phyloP scores from a whole-genome alignment of 2,888 invertebrate genomes.

The Bombyx huttoni region DNA sequence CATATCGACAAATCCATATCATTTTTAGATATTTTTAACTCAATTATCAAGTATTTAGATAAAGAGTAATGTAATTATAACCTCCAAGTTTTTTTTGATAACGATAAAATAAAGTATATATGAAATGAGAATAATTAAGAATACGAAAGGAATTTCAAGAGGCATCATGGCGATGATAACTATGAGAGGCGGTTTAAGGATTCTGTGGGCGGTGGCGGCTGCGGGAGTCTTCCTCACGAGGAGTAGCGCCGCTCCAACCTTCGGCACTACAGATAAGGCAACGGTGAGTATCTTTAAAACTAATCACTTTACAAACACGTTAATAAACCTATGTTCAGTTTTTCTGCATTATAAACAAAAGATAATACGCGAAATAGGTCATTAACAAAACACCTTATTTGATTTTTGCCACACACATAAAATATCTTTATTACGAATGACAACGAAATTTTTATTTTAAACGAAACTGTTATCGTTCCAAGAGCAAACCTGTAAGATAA shows the following conservation, averaged over 20 bases:
- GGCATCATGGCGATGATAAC: conserved; percentile 44
- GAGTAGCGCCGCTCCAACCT: conserved; percentile 54
- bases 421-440: not conserved
- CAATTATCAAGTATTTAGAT: conserved; percentile 26
- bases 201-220: conserved; percentile 37
- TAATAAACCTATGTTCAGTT: not conserved
- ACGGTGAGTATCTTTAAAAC: conserved; percentile 41
- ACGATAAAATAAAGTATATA: conserved; percentile 26
- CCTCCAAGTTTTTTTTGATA: conserved; percentile 42
- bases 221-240: conserved; percentile 42
- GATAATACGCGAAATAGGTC: not conserved
- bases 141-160: conserved; percentile 24
- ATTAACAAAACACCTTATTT: not conserved
- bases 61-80: conserved; percentile 32
- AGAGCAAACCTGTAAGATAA: no score
- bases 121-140: conserved; percentile 42
- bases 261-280: conserved; percentile 53
- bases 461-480: no score
- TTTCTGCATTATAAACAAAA: not conserved
- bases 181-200: conserved; percentile 44
- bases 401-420: not conserved
- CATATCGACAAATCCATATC: conserved; percentile 30
- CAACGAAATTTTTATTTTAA: not conserved
- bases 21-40: conserved; percentile 30
- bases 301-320: conserved; percentile 7